Evolutionary conservation across 1,140 invertebrate genomes (phyloP).

Genomic region (Bombus superbus): DNA sequence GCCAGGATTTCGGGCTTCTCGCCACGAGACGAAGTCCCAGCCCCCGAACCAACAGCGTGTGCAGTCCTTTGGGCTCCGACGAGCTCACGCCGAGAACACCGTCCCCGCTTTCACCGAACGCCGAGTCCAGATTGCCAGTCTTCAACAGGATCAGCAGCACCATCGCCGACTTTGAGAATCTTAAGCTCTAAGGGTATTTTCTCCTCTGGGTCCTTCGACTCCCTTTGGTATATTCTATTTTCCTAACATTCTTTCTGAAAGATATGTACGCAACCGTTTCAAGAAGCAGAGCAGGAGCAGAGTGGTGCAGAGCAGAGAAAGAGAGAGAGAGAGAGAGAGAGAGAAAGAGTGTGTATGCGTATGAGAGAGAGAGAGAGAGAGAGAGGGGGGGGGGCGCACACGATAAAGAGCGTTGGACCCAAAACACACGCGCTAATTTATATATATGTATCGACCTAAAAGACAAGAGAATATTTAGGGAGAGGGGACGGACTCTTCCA

Average conservation of each 20-base stretch:
- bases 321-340: too few relatives aligned
- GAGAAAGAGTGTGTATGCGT: too few relatives aligned
- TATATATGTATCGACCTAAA: conserved; percentile 18
- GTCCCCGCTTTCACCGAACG: conserved; percentile 79
- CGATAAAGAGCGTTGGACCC: conserved; percentile 23
- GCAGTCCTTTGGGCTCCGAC: conserved; percentile 65
- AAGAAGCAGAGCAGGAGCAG: too few relatives aligned
- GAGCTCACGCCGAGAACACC: conserved; percentile 80
- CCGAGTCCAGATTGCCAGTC: conserved; percentile 85
- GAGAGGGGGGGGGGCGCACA: too few relatives aligned
- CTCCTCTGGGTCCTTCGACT: not conserved
- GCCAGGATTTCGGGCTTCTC: conserved; percentile 78
- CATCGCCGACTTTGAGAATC: conserved; percentile 84
- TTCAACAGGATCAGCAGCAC: conserved; percentile 88
- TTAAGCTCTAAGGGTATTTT: conserved; percentile 82
- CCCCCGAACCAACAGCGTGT: conserved; percentile 55
- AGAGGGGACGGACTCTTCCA: conserved; percentile 30
- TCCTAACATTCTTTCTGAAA: not conserved
- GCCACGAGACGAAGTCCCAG: conserved; percentile 68
- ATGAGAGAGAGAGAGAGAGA: too few relatives aligned
- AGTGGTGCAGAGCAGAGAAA: too few relatives aligned
- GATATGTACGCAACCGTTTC: not conserved
- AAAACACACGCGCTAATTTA: not conserved
- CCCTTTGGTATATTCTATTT: conserved; percentile 12
- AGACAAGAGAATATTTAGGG: conserved; percentile 31